phyloP scores from a whole-genome alignment of 2,888 invertebrate species.

The Pterostichus niger region DNA sequence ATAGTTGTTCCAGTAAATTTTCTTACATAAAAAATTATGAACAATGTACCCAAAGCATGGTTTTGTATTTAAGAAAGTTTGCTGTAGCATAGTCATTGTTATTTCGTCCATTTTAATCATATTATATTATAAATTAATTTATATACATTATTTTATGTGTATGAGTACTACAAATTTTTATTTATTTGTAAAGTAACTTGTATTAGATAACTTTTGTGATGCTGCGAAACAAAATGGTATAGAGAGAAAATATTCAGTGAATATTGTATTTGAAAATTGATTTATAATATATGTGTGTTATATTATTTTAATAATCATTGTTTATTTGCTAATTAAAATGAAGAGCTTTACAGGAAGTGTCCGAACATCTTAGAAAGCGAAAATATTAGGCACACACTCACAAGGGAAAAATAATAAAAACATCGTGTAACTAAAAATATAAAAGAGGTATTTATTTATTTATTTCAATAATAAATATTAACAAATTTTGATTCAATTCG shows the following conservation, averaged over 20 bases:
- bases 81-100: slow-evolving; percentile 35
- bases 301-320: slow-evolving; percentile 57
- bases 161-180: neutral
- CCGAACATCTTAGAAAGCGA: no score
- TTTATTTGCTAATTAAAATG: neutral
- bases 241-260: neutral
- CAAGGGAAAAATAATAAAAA: no score
- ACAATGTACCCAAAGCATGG: neutral
- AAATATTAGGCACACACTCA: no score
- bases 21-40: neutral
- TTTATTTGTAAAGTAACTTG: neutral
- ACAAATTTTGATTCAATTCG: neutral
- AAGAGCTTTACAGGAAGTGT: no score
- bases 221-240: neutral
- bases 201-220: slow-evolving; percentile 17
- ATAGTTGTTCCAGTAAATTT: slow-evolving; percentile 37
- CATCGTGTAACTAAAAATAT: no score
- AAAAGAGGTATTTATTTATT: no score
- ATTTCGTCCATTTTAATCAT: slow-evolving; percentile 44
- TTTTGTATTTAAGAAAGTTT: slow-evolving; percentile 18
- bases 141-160: neutral
- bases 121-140: slow-evolving; percentile 34
- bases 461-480: neutral
- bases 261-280: slow-evolving; percentile 50
- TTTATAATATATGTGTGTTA: slow-evolving; percentile 59